Base-by-base conservation (phyloP, 2,888 invertebrate species). In the Parnassius glacialis region DNA sequence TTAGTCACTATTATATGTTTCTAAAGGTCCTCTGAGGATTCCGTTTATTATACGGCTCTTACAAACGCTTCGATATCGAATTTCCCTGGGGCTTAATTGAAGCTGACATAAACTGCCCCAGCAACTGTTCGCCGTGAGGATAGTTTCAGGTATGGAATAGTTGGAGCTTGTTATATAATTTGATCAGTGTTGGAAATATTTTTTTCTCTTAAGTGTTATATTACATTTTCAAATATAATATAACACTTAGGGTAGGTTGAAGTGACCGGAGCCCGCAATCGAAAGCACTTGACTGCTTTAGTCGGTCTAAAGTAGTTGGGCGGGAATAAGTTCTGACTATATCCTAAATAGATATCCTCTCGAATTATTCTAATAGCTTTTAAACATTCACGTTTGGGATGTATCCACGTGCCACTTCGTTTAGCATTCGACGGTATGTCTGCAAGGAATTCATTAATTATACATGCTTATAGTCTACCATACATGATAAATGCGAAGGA, bases 381-480 rank as follows among this genome's bases (percentile, higher is more conserved):
- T 34, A 1, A 34, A 34, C 7, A 50, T 25, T 11, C 43, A 43
- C 25, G 42, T 50, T 16, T 42, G 45, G 12, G 51, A 61, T 61
- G 52, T 42, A 45, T 12, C 42, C 56, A 45, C 56, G 61, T 61
- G 52, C 56, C 41, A 44, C 34, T 54, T 20, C 44, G 45, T 52
- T 61, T 56, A 34, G 56, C 20, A 20, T 20, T 20, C 20, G 20
- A 20, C 20, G 20, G 20, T 20, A 20, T n/a, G 56, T 61, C 45
- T 51, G n/a, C 51, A 5, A 25, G 52, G 61, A 61, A 57, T 61
- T 61, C 50, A 51, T 61, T 51, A 57, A 57, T 57, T 43, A 57
- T 52, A 43, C 44, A 57, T 50, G 43, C 51, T 12, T 43, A 51
- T 43, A 43, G 51, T 42, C 50, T 51, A 16, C 42, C 2, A 5